Evolutionary conservation across 2,888 invertebrate species (phyloP).

Genomic region (Subacronicta megacephala): DNA sequence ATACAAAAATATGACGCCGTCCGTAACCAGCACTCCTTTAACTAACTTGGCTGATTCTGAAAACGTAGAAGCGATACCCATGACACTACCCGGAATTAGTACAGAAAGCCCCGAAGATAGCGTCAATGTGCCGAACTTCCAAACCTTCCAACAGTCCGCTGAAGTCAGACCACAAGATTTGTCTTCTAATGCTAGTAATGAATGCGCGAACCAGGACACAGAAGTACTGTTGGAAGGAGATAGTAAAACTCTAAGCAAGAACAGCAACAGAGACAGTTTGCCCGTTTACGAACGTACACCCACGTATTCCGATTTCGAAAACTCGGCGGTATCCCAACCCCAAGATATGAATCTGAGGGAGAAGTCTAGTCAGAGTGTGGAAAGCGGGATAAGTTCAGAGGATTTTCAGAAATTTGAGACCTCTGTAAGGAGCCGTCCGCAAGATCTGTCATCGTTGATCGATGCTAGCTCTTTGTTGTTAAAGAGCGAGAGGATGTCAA

Average conservation of each 20-base stretch:
- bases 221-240: conserved; percentile 71
- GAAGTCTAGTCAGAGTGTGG: conserved; percentile 72
- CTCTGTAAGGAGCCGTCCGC: conserved; percentile 73
- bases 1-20: conserved; percentile 72
- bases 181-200: conserved; percentile 60
- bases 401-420: conserved; percentile 77
- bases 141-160: conserved; percentile 73
- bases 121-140: conserved; percentile 70
- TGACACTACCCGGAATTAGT: conserved; percentile 63
- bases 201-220: conserved; percentile 59
- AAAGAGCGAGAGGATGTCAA: conserved; percentile 72
- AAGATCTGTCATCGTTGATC: conserved; percentile 76
- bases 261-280: conserved; percentile 65
- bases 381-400: conserved; percentile 72
- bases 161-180: conserved; percentile 78
- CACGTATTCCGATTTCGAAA: conserved; percentile 77
- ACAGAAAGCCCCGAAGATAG: conserved; percentile 56
- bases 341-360: conserved; percentile 71
- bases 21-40: conserved; percentile 82
- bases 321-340: conserved; percentile 71
- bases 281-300: conserved; percentile 65
- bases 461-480: conserved; percentile 75
- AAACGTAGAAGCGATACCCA: conserved; percentile 63
- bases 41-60: conserved; percentile 56
- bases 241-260: conserved; percentile 64